phyloP scores from a whole-genome alignment of 1,140 invertebrate genomes.

The Ceratoteleas bidentatus region DNA sequence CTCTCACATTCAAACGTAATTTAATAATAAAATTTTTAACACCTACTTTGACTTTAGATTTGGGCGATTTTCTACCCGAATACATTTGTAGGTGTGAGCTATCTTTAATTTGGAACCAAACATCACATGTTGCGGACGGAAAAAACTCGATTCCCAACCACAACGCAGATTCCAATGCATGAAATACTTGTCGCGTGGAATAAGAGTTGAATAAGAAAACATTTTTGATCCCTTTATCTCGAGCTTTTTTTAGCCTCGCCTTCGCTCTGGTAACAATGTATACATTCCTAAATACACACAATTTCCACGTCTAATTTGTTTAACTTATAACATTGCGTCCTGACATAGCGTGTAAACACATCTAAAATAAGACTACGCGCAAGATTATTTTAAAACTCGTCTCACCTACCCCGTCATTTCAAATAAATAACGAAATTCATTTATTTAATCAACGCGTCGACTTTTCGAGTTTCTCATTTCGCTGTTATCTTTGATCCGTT shows the following conservation, averaged over 20 bases:
- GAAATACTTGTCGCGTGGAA: too few relatives aligned
- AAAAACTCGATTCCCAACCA: slow-evolving; percentile 1
- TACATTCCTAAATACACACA: slow-evolving; percentile 54
- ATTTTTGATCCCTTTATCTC: too few relatives aligned
- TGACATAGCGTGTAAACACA: slow-evolving; percentile 23
- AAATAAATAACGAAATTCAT: not conserved
- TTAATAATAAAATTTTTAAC: too few relatives aligned
- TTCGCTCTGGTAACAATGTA: slow-evolving; percentile 43
- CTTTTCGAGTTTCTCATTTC: too few relatives aligned
- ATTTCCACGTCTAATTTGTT: slow-evolving; percentile 43
- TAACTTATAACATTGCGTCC: slow-evolving; percentile 19
- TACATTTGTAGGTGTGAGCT: not conserved
- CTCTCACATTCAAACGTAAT: too few relatives aligned
- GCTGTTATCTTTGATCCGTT: too few relatives aligned
- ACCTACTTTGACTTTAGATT: too few relatives aligned
- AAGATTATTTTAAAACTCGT: slow-evolving; percentile 11
- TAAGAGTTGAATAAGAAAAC: too few relatives aligned
- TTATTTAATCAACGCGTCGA: slow-evolving; percentile 2
- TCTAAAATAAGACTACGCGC: slow-evolving; percentile 19
- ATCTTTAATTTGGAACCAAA: not conserved
- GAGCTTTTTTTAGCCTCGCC: slow-evolving; percentile 19
- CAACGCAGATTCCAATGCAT: too few relatives aligned
- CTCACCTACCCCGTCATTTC: not conserved
- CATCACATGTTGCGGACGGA: not conserved
- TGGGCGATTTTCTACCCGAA: too few relatives aligned